A percentile compares a stretch with the other conserved stretches of the same genome.
Evolutionary conservation across 2,888 invertebrate species (phyloP).

Genomic region (Athalia circularis): DNA sequence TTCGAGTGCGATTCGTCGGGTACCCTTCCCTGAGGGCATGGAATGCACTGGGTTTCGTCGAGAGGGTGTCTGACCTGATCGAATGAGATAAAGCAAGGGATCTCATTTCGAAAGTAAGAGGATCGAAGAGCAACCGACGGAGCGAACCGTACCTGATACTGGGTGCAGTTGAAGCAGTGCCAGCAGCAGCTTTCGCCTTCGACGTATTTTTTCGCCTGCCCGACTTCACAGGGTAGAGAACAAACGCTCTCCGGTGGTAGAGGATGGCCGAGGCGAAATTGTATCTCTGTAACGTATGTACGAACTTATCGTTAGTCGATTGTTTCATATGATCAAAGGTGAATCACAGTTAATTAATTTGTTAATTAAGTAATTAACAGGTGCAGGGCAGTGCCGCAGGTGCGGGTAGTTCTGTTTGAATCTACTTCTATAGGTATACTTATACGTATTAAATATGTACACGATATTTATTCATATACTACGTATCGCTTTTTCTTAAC

Average conservation of each 20-base stretch:
- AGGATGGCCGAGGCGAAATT: constrained; percentile 87
- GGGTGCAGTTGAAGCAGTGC: constrained; percentile 94
- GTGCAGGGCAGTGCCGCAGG: not conserved
- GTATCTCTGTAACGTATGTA: constrained; percentile 79
- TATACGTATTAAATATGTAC: too few species aligned
- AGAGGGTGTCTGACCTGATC: constrained; percentile 85
- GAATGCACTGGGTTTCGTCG: constrained; percentile 89
- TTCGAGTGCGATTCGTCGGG: constrained; percentile 85
- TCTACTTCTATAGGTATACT: not conserved
- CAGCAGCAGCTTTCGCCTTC: constrained; percentile 96
- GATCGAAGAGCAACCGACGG: not conserved
- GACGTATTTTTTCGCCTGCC: constrained; percentile 94
- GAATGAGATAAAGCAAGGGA: not conserved
- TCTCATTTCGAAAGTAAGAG: not conserved
- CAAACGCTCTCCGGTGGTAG: constrained; percentile 92
- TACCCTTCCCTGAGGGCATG: constrained; percentile 88
- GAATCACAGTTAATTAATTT: too few species aligned
- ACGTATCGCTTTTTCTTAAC: not conserved
- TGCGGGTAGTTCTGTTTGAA: not conserved
- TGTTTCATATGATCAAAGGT: too few species aligned
- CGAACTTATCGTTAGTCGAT: too few species aligned
- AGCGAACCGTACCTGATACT: constrained; percentile 83
- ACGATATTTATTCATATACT: too few species aligned
- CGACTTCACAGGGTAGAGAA: constrained; percentile 90
- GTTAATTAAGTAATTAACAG: not conserved